phyloP scores from a whole-genome alignment of 1,140 invertebrate genomes.

The Panulirus ornatus region DNA sequence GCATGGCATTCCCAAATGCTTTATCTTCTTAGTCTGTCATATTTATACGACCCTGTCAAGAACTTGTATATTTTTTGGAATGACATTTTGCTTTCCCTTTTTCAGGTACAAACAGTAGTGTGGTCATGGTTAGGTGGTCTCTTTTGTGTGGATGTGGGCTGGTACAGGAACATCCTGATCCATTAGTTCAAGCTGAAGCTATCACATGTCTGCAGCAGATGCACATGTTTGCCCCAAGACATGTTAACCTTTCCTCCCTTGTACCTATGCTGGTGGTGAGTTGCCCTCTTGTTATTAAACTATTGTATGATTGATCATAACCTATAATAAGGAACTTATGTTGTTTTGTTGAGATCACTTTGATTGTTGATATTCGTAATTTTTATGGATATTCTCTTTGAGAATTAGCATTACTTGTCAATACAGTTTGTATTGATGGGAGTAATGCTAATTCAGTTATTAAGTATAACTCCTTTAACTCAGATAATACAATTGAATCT shows the following conservation, averaged over 20 bases:
- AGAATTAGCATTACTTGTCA: no score
- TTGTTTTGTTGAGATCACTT: no score
- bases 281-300: conserved; percentile 74
- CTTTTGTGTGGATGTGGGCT: conserved; percentile 86
- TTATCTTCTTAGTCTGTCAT: neutral
- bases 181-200: conserved; percentile 95
- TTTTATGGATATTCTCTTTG: no score
- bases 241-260: conserved; percentile 94
- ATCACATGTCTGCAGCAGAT: conserved; percentile 97
- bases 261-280: conserved; percentile 96
- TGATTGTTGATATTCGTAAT: no score
- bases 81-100: neutral
- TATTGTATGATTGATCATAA: no score
- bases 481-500: no score
- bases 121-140: conserved; percentile 76
- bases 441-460: no score
- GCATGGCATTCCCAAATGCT: no score
- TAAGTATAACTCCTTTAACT: no score
- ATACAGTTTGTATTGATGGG: no score
- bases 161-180: conserved; percentile 93
- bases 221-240: conserved; percentile 96
- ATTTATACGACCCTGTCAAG: neutral
- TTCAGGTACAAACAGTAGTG: conserved; percentile 70
- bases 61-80: no score
- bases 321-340: no score